A percentile compares a stretch with the other conserved stretches of the same genome.
phyloP scores from a whole-genome alignment of 1,140 invertebrate species.

The Pachyrhynchus sulphureomaculatus region DNA sequence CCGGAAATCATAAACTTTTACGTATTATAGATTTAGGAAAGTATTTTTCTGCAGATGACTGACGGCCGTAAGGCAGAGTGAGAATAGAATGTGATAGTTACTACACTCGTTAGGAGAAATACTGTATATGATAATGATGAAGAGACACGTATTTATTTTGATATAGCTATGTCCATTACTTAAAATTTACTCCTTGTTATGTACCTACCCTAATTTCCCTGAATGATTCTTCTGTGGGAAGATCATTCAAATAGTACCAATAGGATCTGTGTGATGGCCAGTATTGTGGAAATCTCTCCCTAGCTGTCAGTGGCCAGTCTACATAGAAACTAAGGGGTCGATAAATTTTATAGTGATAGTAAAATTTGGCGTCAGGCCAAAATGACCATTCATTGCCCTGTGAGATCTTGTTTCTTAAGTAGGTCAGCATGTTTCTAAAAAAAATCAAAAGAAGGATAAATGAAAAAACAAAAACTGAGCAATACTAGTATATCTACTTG shows the following conservation, averaged over 20 bases:
- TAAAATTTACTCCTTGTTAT: too few relatives aligned
- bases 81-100: too few relatives aligned
- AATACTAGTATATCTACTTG: too few relatives aligned
- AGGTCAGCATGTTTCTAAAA: slow-evolving; percentile 36
- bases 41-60: too few relatives aligned
- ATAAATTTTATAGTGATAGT: slow-evolving; percentile 38
- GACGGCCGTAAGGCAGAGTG: too few relatives aligned
- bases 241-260: slow-evolving; percentile 34
- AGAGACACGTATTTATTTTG: too few relatives aligned
- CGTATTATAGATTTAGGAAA: too few relatives aligned
- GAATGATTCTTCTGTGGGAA: slow-evolving; percentile 30
- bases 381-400: slow-evolving; percentile 34
- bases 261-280: slow-evolving; percentile 35
- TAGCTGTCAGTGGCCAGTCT: slow-evolving; percentile 30
- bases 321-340: slow-evolving; percentile 32
- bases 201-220: slow-evolving; percentile 31
- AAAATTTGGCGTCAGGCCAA: slow-evolving; percentile 36
- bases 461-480: too few relatives aligned
- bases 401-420: slow-evolving; percentile 32
- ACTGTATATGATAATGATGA: too few relatives aligned
- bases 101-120: too few relatives aligned
- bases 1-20: too few relatives aligned
- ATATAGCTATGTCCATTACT: too few relatives aligned
- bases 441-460: not conserved
- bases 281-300: slow-evolving; percentile 35